phyloP scores from a whole-genome alignment of 2,113 vertebrate species.

The Mystacornis crossleyi region DNA sequence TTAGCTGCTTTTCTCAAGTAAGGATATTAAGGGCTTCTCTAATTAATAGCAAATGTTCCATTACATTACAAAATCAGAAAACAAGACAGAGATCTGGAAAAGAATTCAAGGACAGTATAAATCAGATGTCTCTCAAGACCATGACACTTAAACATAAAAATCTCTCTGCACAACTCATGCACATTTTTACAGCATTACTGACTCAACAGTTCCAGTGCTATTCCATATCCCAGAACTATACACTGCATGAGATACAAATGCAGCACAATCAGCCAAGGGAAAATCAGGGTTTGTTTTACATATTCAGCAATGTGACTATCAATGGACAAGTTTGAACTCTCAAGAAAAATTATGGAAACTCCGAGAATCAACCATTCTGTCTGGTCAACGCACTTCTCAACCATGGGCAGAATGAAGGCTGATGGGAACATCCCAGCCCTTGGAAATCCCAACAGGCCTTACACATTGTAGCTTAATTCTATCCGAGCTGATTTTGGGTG shows the following conservation, averaged over 20 bases:
- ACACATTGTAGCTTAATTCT: not conserved
- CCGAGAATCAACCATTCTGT: not conserved
- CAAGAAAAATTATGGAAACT: not conserved
- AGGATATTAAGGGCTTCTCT: not conserved
- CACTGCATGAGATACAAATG: not conserved
- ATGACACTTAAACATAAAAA: conserved; percentile 13
- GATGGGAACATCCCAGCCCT: not conserved
- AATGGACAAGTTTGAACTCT: not conserved
- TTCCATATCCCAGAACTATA: not conserved
- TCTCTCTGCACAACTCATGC: not conserved
- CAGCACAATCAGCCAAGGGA: not conserved
- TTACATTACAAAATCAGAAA: conserved; percentile 8
- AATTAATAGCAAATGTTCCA: conserved; percentile 29
- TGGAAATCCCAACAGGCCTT: not conserved
- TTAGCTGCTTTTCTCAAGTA: not conserved
- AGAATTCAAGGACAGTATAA: not conserved
- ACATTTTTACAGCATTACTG: not conserved
- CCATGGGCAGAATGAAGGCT: not conserved
- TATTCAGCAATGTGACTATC: not conserved
- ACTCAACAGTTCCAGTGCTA: not conserved
- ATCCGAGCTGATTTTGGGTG: not conserved
- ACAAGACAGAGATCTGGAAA: not conserved
- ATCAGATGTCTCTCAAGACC: conserved; percentile 5
- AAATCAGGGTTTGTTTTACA: not conserved
- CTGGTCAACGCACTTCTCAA: not conserved